Percentiles rank a stretch among this genome's conserved stretches.
phyloP scores from a whole-genome alignment of 2,113 vertebrate species.

The Dicerorhinus sumatrensis region DNA sequence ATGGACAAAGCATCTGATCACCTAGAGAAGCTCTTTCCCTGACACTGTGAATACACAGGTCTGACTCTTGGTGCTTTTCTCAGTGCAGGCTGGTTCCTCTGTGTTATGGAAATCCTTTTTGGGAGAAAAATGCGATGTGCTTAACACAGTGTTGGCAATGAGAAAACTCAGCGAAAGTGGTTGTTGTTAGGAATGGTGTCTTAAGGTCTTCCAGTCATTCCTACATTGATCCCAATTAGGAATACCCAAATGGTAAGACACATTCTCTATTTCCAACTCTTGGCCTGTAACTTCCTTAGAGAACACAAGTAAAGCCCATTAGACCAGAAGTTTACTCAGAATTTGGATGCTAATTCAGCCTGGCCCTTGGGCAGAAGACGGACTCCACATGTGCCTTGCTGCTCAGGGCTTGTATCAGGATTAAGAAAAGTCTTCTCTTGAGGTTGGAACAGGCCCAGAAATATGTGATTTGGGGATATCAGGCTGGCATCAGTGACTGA shows the following conservation, averaged over 20 bases:
- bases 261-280: not conserved
- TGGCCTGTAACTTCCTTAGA: not conserved
- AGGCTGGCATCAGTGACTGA: not conserved
- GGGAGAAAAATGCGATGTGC: not conserved
- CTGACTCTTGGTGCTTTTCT: not conserved
- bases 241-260: not conserved
- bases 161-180: not conserved
- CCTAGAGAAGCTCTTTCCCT: not conserved
- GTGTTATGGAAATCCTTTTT: not conserved
- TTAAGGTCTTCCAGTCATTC: not conserved
- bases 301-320: not conserved
- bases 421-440: not conserved
- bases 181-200: not conserved
- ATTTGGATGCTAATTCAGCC: not conserved
- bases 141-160: not conserved
- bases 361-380: not conserved
- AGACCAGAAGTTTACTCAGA: not conserved
- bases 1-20: not conserved
- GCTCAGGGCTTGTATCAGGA: not conserved
- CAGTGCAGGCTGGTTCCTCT: not conserved
- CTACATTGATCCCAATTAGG: not conserved
- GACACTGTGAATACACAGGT: not conserved
- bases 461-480: not conserved
- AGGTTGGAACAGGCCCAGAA: not conserved
- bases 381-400: not conserved